Evolutionary conservation across 2,797 vertebrate genomes (phyloP).

Genomic region (Phrynocephalus guinanensis): DNA sequence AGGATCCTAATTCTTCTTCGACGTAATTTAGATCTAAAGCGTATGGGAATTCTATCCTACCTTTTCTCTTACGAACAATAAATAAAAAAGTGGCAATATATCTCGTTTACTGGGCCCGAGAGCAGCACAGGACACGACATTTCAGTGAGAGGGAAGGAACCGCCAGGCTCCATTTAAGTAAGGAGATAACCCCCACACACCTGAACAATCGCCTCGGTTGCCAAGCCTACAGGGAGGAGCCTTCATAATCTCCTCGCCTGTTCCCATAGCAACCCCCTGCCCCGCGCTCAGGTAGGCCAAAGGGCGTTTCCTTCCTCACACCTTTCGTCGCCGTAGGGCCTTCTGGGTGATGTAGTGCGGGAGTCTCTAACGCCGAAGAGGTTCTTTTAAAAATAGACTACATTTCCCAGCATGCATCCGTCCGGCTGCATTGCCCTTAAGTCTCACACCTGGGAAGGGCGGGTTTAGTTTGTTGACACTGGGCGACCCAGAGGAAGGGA

Average conservation of each 20-base stretch:
- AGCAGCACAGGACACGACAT: background rate
- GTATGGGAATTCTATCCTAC: background rate
- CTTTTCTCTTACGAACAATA: background rate
- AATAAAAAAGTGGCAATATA: background rate
- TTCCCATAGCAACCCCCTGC: conserved; percentile 8
- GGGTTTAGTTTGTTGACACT: background rate
- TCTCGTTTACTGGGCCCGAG: background rate
- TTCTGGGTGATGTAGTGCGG: conserved; percentile 25
- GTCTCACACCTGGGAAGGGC: background rate
- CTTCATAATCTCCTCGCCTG: background rate
- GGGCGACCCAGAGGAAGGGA: background rate
- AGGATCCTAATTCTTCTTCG: background rate
- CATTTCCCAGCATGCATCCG: conserved; percentile 14
- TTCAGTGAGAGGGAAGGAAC: background rate
- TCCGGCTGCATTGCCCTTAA: background rate
- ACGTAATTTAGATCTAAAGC: background rate
- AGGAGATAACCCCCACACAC: background rate
- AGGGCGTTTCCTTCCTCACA: background rate
- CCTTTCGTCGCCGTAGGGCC: background rate
- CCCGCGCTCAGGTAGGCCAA: background rate
- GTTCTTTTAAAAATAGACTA: background rate
- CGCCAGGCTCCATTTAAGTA: background rate
- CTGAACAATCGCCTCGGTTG: background rate
- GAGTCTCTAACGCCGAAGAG: background rate
- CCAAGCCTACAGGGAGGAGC: background rate